Evolutionary conservation across 2,888 invertebrate species (phyloP).

Genomic region (Hybos culiciformis): DNA sequence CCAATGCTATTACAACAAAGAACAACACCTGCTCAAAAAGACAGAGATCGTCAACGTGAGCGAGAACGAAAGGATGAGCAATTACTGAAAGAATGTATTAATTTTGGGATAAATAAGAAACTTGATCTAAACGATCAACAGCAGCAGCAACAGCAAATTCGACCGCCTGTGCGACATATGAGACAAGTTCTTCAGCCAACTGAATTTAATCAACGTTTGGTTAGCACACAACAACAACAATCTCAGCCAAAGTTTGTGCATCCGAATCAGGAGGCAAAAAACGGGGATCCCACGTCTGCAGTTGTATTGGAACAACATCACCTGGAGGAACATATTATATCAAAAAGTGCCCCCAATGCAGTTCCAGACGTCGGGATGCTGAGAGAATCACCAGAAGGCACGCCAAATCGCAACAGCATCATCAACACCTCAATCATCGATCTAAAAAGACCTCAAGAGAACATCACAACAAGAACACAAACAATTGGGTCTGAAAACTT

Average conservation of each 20-base stretch:
- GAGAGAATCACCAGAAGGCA: slow-evolving; percentile 28
- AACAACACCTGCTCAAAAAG: slow-evolving; percentile 20
- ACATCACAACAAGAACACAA: slow-evolving; percentile 3
- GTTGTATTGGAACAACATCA: slow-evolving; percentile 38
- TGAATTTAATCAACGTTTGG: slow-evolving; percentile 10
- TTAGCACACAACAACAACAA: slow-evolving; percentile 4
- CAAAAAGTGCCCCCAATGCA: slow-evolving; percentile 35
- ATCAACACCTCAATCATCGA: slow-evolving; percentile 6
- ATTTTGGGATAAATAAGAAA: slow-evolving; percentile 32
- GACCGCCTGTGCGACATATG: slow-evolving; percentile 9
- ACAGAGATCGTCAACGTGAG: slow-evolving; percentile 23
- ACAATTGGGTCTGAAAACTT: slow-evolving; percentile 18
- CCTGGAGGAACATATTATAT: slow-evolving; percentile 31
- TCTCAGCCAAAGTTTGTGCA: slow-evolving; percentile 8
- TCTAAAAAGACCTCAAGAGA: slow-evolving; percentile 18
- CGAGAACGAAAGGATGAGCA: slow-evolving; percentile 35
- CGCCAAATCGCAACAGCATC: neutral
- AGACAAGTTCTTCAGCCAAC: slow-evolving; percentile 12
- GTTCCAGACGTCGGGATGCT: slow-evolving; percentile 41
- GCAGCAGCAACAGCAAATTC: slow-evolving; percentile 4
- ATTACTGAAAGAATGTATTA: slow-evolving; percentile 34
- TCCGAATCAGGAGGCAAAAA: slow-evolving; percentile 42
- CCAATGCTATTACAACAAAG: slow-evolving; percentile 19
- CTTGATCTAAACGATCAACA: slow-evolving; percentile 10
- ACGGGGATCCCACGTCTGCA: slow-evolving; percentile 62